Percentiles rank a stretch among this genome's conserved stretches.
These are phyloP conservation scores for Lepidocyrtinus sp. DNA, from an alignment of 2,888 invertebrate species.

Conservation along the genomic window DNA sequence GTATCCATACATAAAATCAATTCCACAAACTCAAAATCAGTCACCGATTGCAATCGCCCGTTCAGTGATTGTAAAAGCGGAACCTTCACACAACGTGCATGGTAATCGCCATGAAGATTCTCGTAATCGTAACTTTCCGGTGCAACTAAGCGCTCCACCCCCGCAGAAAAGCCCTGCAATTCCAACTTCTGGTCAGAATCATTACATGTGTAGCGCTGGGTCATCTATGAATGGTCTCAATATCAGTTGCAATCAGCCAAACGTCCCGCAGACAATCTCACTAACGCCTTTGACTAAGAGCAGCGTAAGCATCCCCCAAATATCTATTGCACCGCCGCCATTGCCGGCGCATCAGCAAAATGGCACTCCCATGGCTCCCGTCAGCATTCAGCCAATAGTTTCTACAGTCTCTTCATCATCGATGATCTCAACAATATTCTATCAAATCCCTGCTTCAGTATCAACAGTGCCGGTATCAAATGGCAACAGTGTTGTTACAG, in stretches of 20 bases:
- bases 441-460: constrained; percentile 49
- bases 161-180: neutral
- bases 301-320: neutral
- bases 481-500: constrained; percentile 32
- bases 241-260: constrained; percentile 37
- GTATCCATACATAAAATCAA: constrained; percentile 28
- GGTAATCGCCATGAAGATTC: constrained; percentile 24
- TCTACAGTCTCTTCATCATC: constrained; percentile 47
- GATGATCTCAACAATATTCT: constrained; percentile 58
- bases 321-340: constrained; percentile 21
- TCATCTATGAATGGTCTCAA: constrained; percentile 36
- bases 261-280: constrained; percentile 49
- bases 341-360: no score
- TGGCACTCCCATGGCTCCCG: no score
- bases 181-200: constrained; percentile 28
- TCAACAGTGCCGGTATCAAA: constrained; percentile 11
- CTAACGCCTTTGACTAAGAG: constrained; percentile 14
- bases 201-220: constrained; percentile 18
- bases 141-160: neutral
- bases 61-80: constrained; percentile 53
- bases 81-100: no score
- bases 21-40: constrained; percentile 16
- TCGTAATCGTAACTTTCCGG: constrained; percentile 7
- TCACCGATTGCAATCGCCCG: constrained; percentile 4
- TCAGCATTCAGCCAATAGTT: constrained; percentile 50